Evolutionary conservation across 2,888 invertebrate species (phyloP), one percentile per base, ranked within the genome.

Genomic region (Uropetala carovei): DNA sequence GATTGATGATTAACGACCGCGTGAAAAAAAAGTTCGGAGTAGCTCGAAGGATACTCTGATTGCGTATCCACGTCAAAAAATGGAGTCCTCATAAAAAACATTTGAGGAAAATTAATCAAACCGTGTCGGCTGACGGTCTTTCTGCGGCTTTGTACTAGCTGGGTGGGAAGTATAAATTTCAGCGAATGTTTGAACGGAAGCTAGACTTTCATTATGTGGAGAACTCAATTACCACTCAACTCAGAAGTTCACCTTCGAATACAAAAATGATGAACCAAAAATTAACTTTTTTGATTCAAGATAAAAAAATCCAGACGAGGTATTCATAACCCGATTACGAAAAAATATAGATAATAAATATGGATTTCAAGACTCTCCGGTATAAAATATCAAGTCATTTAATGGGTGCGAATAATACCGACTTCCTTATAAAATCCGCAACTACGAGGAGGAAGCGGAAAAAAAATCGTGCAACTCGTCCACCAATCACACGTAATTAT

Each of bases 401-500:
- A 89, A 64, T n/a, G 43, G 60, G 60, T 43, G 43, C 43, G 89
- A 89, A 64, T 89, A 89, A 64, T 43, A 64, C 43, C 64, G 68
- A n/a, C 64, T 43, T 30, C n/a, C 89, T 14, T 43, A 30, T 64
- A 89, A 43, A 43, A 58, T 60, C 60, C 60, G 60, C 86, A 27
- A 86, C 59, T 59, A 14, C 60, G 16, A 16, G 13, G n/a, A 10
- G 18, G 56, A 59, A 68, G 64, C 8, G 60, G n/a, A n/a, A 57
- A 22, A 68, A 89, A 59, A 86, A 89, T 89, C 60, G 64, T 64
- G 9, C 68, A 16, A 27, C 58, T 68, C 89, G 43, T n/a, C 68
- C 60, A 43, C 89, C n/a, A 89, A 89, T 89, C 60, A 89, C 64
- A 64, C 64, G 18, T n/a, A 89, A 89, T 75, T 89, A 89, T 68